Percentiles rank a stretch among this genome's conserved stretches.
Evolutionary conservation across 92 coral and sea anemone species (phyloP).

Genomic region (Phenganax stokvisi): DNA sequence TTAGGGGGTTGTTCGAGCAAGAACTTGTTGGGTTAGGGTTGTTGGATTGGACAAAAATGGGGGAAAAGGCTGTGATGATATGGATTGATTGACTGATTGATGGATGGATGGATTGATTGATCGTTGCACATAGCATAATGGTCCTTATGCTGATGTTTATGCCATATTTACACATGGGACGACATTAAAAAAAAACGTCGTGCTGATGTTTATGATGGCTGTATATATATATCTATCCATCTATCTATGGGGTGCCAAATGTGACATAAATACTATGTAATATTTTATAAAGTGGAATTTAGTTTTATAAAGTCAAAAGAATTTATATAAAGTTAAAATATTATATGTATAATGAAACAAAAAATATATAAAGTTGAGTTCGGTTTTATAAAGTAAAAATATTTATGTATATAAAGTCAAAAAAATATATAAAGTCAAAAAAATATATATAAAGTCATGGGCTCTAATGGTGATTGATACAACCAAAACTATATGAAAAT

Average conservation of each 20-base stretch:
- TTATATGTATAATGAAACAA: neutral
- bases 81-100: no score
- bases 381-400: neutral
- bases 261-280: neutral
- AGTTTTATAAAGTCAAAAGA: neutral
- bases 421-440: neutral
- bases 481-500: neutral
- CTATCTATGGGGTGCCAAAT: conserved; percentile 2
- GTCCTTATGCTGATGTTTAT: no score
- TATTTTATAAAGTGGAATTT: neutral
- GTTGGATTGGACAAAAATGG: no score
- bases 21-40: no score
- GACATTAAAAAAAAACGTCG: no score
- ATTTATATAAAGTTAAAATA: neutral
- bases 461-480: neutral
- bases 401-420: neutral
- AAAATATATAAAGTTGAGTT: neutral
- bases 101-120: no score
- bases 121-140: no score
- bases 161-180: no score
- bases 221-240: no score
- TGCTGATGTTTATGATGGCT: no score
- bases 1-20: no score
- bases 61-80: no score
- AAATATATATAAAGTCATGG: conserved; percentile 7